These are phyloP conservation scores for Agrochola lychnidis DNA, from an alignment of 2,888 invertebrate genomes.

Conservation along the genomic window DNA sequence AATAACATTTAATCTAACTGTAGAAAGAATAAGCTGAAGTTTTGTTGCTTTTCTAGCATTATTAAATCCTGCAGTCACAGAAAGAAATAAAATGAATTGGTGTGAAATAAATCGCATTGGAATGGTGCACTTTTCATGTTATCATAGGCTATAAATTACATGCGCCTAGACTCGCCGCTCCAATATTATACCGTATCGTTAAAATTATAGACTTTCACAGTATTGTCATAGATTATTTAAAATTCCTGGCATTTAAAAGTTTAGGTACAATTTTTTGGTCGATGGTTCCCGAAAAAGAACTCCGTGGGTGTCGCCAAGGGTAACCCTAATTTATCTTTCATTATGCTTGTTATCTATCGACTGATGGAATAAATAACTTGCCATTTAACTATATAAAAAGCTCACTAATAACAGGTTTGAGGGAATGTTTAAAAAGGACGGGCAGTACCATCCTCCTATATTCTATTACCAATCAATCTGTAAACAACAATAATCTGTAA, in stretches of 20 bases:
- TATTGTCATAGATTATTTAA: conserved; percentile 33
- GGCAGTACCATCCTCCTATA: neutral
- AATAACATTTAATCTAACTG: conserved; percentile 21
- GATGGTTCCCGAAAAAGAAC: conserved; percentile 18
- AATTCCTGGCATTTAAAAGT: conserved; percentile 12
- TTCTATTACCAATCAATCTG: neutral
- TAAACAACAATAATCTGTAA: no score
- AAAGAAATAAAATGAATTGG: conserved; percentile 49
- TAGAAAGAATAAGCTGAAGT: conserved; percentile 15
- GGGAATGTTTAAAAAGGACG: neutral
- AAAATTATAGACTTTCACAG: conserved; percentile 49
- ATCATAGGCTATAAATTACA: conserved; percentile 63
- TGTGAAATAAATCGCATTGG: conserved; percentile 57
- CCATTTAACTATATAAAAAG: neutral
- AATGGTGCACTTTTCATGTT: conserved; percentile 65
- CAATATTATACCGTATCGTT: conserved; percentile 33
- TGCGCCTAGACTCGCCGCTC: conserved; percentile 35
- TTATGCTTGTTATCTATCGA: neutral
- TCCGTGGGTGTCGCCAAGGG: conserved; percentile 10
- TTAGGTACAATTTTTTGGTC: neutral
- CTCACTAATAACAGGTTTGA: neutral
- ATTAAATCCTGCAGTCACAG: conserved; percentile 25
- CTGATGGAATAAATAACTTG: conserved; percentile 11
- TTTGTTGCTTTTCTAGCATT: conserved; percentile 24
- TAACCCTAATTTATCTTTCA: conserved; percentile 19